Percentiles rank a stretch among this genome's conserved stretches.
These are phyloP conservation scores for Penaeus vannamei DNA, from an alignment of 1,140 invertebrate species.

Conservation along the genomic window DNA sequence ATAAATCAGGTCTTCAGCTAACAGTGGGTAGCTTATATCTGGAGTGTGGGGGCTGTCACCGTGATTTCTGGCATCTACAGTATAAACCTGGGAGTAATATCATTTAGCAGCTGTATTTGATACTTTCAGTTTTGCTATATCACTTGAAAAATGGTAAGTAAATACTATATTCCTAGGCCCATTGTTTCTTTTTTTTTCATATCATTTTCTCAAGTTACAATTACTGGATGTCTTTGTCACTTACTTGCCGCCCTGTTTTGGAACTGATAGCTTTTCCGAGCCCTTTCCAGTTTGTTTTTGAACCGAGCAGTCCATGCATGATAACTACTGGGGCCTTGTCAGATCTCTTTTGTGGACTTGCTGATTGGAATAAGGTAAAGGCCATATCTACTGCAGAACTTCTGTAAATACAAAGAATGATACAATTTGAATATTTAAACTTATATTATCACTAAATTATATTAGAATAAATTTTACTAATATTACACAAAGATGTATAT, in stretches of 20 bases:
- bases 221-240: neutral
- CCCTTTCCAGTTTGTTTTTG: constrained; percentile 87
- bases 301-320: constrained; percentile 89
- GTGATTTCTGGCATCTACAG: constrained; percentile 90
- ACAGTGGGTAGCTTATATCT: constrained; percentile 80
- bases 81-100: constrained; percentile 54
- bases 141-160: neutral
- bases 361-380: constrained; percentile 2
- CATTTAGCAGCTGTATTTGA: too few species aligned
- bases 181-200: neutral
- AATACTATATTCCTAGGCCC: neutral
- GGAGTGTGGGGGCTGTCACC: constrained; percentile 87
- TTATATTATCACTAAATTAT: neutral
- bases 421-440: neutral
- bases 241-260: constrained; percentile 78
- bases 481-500: too few species aligned
- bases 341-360: constrained; percentile 1
- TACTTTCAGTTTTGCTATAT: too few species aligned
- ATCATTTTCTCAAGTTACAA: too few species aligned
- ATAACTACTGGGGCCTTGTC: constrained; percentile 80
- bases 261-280: constrained; percentile 82
- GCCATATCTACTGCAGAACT: constrained; percentile 25
- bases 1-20: constrained; percentile 82
- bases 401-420: neutral
- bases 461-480: constrained; percentile 34